Percentiles rank a stretch among this genome's conserved stretches.
Evolutionary conservation across 2,113 vertebrate genomes (phyloP).

Genomic region (Campylorhamphus procurvoides): DNA sequence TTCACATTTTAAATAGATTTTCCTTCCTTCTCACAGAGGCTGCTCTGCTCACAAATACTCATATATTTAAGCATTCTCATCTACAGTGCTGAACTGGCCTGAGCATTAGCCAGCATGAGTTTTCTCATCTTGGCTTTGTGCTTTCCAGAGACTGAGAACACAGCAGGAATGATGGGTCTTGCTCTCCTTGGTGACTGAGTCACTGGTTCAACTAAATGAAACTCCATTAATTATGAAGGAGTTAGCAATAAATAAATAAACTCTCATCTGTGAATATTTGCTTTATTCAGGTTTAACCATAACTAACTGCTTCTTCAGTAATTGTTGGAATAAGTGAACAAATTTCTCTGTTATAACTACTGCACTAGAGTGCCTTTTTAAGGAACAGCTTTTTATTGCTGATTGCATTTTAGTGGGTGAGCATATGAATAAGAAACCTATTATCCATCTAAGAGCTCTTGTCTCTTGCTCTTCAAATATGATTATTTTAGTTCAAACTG

Average conservation of each 20-base stretch:
- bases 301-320: background rate
- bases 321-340: background rate
- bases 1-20: background rate
- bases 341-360: background rate
- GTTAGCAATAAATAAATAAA: background rate
- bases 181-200: background rate
- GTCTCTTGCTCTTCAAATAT: background rate
- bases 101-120: background rate
- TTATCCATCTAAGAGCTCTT: background rate
- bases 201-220: constrained; percentile 8
- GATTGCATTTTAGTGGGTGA: background rate
- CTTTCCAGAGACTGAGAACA: background rate
- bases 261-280: background rate
- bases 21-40: background rate
- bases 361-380: background rate
- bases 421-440: background rate
- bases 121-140: background rate
- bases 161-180: background rate
- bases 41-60: background rate
- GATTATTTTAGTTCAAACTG: background rate
- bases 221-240: constrained; percentile 26
- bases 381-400: background rate
- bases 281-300: background rate
- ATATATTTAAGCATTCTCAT: background rate
- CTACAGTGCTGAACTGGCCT: background rate